phyloP scores from a whole-genome alignment of 2,797 vertebrate genomes.

The Artibeus lituratus region DNA sequence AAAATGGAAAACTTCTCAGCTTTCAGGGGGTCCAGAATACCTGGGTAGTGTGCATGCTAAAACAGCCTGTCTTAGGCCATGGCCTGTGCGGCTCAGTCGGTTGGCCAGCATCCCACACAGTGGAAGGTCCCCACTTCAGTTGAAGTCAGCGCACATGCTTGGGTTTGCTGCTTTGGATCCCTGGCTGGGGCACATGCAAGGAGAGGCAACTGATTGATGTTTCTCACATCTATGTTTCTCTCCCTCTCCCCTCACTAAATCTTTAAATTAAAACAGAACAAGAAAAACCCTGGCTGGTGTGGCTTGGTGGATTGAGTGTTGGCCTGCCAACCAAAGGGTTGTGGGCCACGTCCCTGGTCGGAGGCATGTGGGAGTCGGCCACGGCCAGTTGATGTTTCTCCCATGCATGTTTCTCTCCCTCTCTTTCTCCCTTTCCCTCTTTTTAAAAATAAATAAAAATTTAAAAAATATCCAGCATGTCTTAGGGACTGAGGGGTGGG shows the following conservation, averaged over 20 bases:
- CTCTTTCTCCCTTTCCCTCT: background rate
- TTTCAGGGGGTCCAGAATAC: background rate
- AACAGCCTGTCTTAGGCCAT: background rate
- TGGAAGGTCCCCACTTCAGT: background rate
- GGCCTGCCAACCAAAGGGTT: background rate
- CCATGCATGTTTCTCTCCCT: background rate
- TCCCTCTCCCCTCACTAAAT: background rate
- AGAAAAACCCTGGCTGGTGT: background rate
- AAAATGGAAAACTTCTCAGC: background rate
- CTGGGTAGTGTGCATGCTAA: background rate
- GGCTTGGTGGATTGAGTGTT: background rate
- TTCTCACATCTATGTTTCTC: background rate
- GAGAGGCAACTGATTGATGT: background rate
- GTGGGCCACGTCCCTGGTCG: background rate
- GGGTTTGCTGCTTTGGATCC: background rate
- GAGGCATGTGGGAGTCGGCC: background rate
- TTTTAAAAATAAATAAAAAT: background rate
- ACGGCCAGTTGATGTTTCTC: background rate
- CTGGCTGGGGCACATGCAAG: background rate
- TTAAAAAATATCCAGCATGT: background rate
- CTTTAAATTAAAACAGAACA: background rate
- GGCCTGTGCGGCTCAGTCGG: background rate
- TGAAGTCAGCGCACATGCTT: background rate
- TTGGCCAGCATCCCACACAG: background rate
- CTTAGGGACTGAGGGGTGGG: background rate